Base-by-base conservation (phyloP, 2,797 vertebrate genomes). In the Thaleichthys pacificus region DNA sequence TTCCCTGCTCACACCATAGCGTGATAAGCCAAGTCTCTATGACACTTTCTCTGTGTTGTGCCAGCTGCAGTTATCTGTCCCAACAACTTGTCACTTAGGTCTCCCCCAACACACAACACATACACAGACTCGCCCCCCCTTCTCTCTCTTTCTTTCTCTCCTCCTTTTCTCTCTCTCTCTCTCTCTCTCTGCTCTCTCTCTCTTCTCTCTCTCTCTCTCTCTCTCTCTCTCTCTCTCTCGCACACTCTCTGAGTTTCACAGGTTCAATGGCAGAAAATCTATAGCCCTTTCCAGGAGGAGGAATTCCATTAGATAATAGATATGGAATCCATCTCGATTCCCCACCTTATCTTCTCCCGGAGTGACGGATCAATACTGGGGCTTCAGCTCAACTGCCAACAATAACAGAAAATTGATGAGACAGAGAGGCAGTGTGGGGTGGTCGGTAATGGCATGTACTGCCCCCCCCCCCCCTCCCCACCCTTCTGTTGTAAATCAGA, bases 251-350 rank as follows among this genome's bases (percentile, higher is more conserved):
- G 86, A 80, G 88, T 89, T 87, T 86, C 87, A 87, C 90, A 90
- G 91, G 87, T 89, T 91, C 92, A 93, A 84, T 93, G 93, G 92
- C 93, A 94, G 93, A 92, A 95, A 95, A 95, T 95, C 94, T 87
- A 95, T 95, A 93, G 84, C 80, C 84, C 87, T 93, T 93, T 93
- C 93, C 92, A 83, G 91, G 88, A 93, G 92, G 91, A 94, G 93
- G 92, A 94, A 94, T 95, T 93, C 93, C 93, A 94, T 95, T 94
- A 94, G 93, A 94, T 94, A 95, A 95, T 93, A 94, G 93, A 95
- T 94, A 94, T 94, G 88, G 92, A 95, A 95, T 95, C 93, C 93
- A 94, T 95, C 92, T 93, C 87, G 91, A 93, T 93, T 93, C 92
- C 88, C 91, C 92, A 93, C 90, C 92, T 93, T 93, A 93, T 93